Evolutionary conservation across 2,797 vertebrate genomes (phyloP), one percentile per base, ranked within the genome.

Genomic region (Tangara arthus): DNA sequence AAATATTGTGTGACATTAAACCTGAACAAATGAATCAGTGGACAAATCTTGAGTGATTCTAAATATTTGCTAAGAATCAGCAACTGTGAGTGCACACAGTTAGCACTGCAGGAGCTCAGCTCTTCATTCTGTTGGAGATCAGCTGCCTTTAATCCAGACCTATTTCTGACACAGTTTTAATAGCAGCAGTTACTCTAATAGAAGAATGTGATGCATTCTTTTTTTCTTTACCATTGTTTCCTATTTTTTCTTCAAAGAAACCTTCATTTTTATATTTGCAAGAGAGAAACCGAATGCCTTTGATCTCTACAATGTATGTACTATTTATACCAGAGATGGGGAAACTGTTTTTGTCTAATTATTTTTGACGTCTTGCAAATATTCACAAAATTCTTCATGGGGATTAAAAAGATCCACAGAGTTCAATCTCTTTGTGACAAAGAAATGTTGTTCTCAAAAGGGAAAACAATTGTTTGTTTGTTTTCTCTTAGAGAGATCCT

Each of bases 291-390:
- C 76, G 68, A 91, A 91, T 69, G 63, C 87, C 92, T 98, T 97
- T 98, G 97, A 98, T 97, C 96, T 97, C 77, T 91, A 96, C 94
- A 87, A 96, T 95, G 65, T 85, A 60, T 47, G 6, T 82, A 79
- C 92, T 75, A 72, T 93, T 97, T 96, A 84, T 95, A 82, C 79
- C 63, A 34, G 49, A 84, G 92, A 72, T 87, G 92, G 71, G 30
- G 91, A 90, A 97, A 95, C 82, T 71, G 89, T 82, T 97, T 96
- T 96, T 96, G 95, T 97, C 97, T 97, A 98, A 98, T 98, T 98
- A 98, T 97, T 97, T 97, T 87, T 97, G 97, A 98, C 95, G 41
- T 92, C 94, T 95, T 96, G 96, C 95, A 97, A 98, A 98, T 97
- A 95, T 97, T 97, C 97, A 94, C 97, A 97, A 97, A 97, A 93